Conservation (phyloP, 2,113 vertebrate species). For the Perccottus glenii region DNA sequence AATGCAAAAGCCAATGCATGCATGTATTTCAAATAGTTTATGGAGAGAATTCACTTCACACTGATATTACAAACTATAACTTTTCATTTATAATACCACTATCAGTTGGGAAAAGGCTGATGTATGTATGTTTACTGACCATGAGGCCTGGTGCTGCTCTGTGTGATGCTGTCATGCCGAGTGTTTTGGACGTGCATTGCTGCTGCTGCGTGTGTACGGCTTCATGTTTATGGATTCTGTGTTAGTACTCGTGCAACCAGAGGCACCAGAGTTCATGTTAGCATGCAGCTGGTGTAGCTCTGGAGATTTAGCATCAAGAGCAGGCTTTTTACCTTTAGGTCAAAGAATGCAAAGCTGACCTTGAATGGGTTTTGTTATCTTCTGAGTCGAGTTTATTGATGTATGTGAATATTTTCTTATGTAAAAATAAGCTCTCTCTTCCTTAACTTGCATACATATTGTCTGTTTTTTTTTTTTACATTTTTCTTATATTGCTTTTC, state of each 20-base stretch:
- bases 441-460: background rate
- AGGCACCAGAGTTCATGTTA: slow-evolving; percentile 41
- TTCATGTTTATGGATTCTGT: slow-evolving; percentile 76
- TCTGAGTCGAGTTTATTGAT: slow-evolving; percentile 28
- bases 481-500: background rate
- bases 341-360: slow-evolving; percentile 30
- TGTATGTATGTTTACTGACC: background rate
- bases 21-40: background rate
- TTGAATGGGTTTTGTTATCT: slow-evolving; percentile 38
- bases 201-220: slow-evolving; percentile 31
- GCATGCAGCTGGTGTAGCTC: slow-evolving; percentile 47
- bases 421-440: slow-evolving; percentile 6
- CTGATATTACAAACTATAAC: slow-evolving; percentile 1
- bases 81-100: background rate
- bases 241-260: slow-evolving; percentile 53
- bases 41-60: background rate
- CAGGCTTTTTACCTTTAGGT: slow-evolving; percentile 36
- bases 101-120: background rate
- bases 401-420: slow-evolving; percentile 29
- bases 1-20: too few species aligned
- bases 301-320: slow-evolving; percentile 41
- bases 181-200: slow-evolving; percentile 57
- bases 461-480: background rate
- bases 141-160: background rate
- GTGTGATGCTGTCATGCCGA: slow-evolving; percentile 10